A percentile compares a stretch with the other conserved stretches of the same genome.
phyloP scores from a whole-genome alignment of 2,888 invertebrate species.

The Sesia bembeciformis region DNA sequence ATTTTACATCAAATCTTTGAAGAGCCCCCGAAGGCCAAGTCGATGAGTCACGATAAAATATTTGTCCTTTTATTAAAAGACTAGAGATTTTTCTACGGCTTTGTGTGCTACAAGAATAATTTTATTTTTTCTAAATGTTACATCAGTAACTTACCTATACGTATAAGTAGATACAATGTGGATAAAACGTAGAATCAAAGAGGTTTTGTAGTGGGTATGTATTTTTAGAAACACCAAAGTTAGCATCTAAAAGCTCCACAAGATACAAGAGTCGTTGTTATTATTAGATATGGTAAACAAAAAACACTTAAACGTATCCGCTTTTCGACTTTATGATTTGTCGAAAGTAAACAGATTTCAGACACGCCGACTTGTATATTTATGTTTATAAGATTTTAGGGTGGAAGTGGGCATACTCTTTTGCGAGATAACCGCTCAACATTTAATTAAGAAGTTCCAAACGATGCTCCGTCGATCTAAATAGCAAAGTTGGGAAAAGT shows the following conservation, averaged over 20 bases:
- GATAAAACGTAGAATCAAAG: no score
- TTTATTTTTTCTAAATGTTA: neutral
- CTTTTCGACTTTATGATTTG: no score
- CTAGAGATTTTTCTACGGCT: neutral
- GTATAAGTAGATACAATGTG: neutral
- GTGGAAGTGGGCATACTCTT: neutral
- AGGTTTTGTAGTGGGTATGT: no score
- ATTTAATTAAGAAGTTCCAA: slow-evolving; percentile 4
- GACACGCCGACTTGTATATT: no score
- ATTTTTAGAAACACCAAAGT: no score
- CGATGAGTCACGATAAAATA: neutral
- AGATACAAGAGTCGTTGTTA: no score
- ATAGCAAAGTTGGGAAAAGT: neutral
- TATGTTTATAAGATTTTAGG: neutral
- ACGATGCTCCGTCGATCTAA: neutral
- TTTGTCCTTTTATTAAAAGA: neutral
- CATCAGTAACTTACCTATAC: neutral
- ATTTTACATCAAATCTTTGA: neutral
- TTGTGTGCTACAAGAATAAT: neutral
- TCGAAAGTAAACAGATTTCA: no score
- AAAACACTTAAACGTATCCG: no score
- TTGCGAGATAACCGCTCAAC: neutral
- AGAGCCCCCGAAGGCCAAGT: neutral
- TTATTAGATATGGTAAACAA: no score
- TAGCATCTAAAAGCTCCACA: no score